A percentile compares a stretch with the other conserved stretches of the same genome.
Conservation (phyloP, 1,140 invertebrate genomes). For the Rhizoglyphus robini region DNA sequence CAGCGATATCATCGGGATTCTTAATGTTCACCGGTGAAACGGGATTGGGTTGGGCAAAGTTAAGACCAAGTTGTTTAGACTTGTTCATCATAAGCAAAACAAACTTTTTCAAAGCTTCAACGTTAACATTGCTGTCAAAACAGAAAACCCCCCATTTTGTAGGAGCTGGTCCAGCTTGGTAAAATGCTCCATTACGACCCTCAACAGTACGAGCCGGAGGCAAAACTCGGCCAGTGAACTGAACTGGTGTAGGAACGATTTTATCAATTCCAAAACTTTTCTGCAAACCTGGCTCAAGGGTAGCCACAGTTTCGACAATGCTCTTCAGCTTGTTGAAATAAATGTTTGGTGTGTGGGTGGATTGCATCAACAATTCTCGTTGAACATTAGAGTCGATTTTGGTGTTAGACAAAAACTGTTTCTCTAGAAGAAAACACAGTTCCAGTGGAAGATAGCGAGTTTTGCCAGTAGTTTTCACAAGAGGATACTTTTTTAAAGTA, state of each 20-base stretch:
- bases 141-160: not conserved
- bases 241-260: not conserved
- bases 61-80: not conserved
- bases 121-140: not conserved
- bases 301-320: not conserved
- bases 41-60: not conserved
- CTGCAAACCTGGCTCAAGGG: not conserved
- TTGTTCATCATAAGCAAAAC: not conserved
- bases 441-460: not conserved
- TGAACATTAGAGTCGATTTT: not conserved
- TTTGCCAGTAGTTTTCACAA: too few species aligned
- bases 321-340: slow-evolving; percentile 4
- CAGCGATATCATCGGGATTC: not conserved
- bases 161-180: not conserved
- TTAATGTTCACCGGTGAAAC: not conserved
- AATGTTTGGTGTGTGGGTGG: not conserved
- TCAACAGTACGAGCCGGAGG: not conserved
- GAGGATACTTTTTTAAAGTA: not conserved
- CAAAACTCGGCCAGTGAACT: not conserved
- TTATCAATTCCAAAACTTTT: not conserved
- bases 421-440: not conserved
- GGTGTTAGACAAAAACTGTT: not conserved
- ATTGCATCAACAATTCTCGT: not conserved
- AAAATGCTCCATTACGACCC: not conserved
- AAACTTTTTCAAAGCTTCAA: not conserved